Percentiles rank a stretch among this genome's conserved stretches.
phyloP scores from a whole-genome alignment of 2,888 invertebrate species.

The Antheraea assamensis region DNA sequence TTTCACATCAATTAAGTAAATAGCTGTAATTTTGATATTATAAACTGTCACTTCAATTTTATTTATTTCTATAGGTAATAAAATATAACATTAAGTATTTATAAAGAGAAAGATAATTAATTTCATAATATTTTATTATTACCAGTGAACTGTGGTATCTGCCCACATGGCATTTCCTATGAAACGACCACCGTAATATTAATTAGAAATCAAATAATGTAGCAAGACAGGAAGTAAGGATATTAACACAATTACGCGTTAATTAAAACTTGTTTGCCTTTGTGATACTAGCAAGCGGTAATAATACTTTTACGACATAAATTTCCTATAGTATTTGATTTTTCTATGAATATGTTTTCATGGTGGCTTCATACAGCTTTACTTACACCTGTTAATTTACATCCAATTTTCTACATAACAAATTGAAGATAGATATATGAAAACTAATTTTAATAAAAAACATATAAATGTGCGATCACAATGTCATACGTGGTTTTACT shows the following conservation, averaged over 20 bases:
- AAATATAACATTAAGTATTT: no score
- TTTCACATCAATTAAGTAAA: no score
- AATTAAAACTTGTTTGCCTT: slow-evolving; percentile 16
- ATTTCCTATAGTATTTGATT: slow-evolving; percentile 3
- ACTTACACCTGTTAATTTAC: background rate
- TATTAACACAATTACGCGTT: slow-evolving; percentile 16
- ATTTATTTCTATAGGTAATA: no score
- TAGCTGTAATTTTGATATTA: no score
- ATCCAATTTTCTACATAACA: background rate
- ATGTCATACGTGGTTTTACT: no score
- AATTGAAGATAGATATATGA: background rate
- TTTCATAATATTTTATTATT: background rate
- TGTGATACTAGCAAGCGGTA: background rate
- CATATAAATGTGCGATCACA: background rate
- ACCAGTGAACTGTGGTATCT: background rate
- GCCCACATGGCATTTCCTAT: background rate
- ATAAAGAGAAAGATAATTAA: background rate
- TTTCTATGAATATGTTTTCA: background rate
- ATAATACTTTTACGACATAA: background rate
- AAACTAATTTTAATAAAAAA: background rate
- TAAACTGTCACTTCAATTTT: no score
- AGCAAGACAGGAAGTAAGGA: slow-evolving; percentile 19
- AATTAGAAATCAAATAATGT: slow-evolving; percentile 9
- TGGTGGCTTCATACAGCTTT: background rate
- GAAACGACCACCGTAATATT: background rate